phyloP scores from a whole-genome alignment of 2,888 invertebrate species.

The Cristatella mucedo region DNA sequence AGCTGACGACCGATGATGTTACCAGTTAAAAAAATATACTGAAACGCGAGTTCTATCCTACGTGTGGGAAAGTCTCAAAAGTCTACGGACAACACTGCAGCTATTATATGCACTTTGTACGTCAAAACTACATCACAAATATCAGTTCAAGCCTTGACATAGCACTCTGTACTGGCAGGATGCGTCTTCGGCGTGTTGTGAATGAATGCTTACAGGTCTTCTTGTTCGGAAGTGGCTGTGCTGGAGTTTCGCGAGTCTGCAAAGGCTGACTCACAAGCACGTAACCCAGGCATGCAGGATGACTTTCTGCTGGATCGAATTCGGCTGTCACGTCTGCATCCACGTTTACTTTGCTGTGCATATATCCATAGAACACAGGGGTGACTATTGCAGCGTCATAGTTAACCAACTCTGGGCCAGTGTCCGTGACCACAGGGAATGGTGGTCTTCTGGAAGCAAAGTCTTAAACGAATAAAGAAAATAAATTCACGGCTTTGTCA shows the following conservation, averaged over 20 bases:
- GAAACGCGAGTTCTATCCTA: too few species aligned
- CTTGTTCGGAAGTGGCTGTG: slow-evolving; percentile 24
- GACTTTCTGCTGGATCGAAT: slow-evolving; percentile 25
- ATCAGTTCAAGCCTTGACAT: too few species aligned
- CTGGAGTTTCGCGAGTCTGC: slow-evolving; percentile 19
- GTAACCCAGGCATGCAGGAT: slow-evolving; percentile 32
- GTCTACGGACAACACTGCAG: too few species aligned
- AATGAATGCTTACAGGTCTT: slow-evolving; percentile 21
- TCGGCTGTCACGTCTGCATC: slow-evolving; percentile 22
- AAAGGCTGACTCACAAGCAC: slow-evolving; percentile 28
- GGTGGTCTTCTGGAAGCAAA: slow-evolving; percentile 18
- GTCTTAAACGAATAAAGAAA: too few species aligned
- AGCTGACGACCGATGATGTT: too few species aligned
- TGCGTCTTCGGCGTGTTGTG: too few species aligned
- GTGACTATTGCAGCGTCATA: slow-evolving; percentile 30
- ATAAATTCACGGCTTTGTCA: too few species aligned
- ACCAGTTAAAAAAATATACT: too few species aligned
- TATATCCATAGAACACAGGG: slow-evolving; percentile 33
- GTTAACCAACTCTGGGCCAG: slow-evolving; percentile 22
- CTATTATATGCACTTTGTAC: too few species aligned
- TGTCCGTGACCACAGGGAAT: slow-evolving; percentile 20
- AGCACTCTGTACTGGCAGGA: too few species aligned
- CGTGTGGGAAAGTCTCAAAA: too few species aligned
- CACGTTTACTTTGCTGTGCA: slow-evolving; percentile 18
- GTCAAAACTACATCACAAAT: too few species aligned